Evolutionary conservation across 2,888 invertebrate species (phyloP).

Genomic region (Priocnemis perturbator): DNA sequence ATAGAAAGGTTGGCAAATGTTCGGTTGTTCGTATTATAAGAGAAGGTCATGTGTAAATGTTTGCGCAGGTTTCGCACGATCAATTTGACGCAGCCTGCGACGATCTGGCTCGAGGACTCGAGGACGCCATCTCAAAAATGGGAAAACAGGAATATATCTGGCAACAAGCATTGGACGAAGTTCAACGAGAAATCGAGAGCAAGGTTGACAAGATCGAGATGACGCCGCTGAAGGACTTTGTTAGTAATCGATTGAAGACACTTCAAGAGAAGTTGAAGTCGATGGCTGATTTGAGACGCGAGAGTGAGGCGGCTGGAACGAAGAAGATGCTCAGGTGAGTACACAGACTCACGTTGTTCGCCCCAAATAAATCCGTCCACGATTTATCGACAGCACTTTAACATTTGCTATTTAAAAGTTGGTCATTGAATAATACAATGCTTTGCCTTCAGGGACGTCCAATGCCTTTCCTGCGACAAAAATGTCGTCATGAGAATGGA

Average conservation of each 20-base stretch:
- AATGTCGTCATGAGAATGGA: conserved; percentile 83
- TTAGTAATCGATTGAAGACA: conserved; percentile 79
- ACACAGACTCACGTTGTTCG: background rate
- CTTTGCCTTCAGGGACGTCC: conserved; percentile 78
- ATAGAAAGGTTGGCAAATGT: conserved; percentile 79
- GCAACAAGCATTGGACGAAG: conserved; percentile 82
- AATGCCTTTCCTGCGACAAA: conserved; percentile 87
- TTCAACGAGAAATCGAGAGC: conserved; percentile 81
- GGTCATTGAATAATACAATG: background rate
- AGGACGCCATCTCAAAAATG: conserved; percentile 81
- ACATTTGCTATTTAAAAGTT: background rate
- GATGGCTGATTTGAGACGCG: conserved; percentile 78
- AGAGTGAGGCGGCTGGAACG: conserved; percentile 85
- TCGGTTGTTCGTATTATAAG: background rate
- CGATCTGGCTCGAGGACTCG: conserved; percentile 80
- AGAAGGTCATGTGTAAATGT: background rate
- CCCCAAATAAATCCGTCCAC: background rate
- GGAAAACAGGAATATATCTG: conserved; percentile 81
- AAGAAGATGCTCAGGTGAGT: conserved; percentile 80
- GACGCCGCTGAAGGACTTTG: conserved; percentile 80
- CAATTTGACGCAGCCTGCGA: conserved; percentile 84
- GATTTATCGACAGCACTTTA: background rate
- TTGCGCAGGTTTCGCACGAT: conserved; percentile 78
- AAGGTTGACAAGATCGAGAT: conserved; percentile 83
- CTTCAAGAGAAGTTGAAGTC: conserved; percentile 81